Conservation (phyloP, 2,113 vertebrate genomes). For the Azemiops feae region DNA sequence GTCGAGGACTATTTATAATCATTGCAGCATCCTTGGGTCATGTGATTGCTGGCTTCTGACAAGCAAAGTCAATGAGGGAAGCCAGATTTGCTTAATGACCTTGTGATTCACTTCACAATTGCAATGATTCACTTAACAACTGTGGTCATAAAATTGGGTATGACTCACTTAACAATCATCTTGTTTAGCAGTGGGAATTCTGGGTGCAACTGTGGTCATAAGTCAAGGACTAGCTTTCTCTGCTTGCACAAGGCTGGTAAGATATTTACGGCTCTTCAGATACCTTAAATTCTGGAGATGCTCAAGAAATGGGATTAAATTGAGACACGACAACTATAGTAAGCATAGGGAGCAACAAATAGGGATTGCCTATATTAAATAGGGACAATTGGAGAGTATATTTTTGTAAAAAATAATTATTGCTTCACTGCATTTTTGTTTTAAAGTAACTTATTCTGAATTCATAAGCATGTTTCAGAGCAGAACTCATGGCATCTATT, state of each 20-base stretch:
- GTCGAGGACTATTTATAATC: neutral
- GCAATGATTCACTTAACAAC: neutral
- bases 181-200: neutral
- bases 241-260: neutral
- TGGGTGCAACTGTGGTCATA: neutral
- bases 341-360: neutral
- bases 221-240: neutral
- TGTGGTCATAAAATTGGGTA: neutral
- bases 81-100: neutral
- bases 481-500: constrained; percentile 8
- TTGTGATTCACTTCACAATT: neutral
- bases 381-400: neutral
- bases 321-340: neutral
- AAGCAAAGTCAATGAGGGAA: neutral
- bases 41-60: neutral
- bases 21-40: neutral
- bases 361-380: neutral
- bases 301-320: too few species aligned
- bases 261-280: neutral
- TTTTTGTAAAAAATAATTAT: constrained; percentile 1
- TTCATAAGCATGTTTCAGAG: constrained; percentile 5
- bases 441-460: neutral
- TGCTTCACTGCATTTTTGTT: constrained; percentile 9
- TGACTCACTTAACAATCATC: neutral
- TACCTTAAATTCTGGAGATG: neutral